Percentiles rank a stretch among this genome's conserved stretches.
These are phyloP conservation scores for Nebria ingens DNA, from an alignment of 1,140 invertebrate genomes.

Conservation along the genomic window DNA sequence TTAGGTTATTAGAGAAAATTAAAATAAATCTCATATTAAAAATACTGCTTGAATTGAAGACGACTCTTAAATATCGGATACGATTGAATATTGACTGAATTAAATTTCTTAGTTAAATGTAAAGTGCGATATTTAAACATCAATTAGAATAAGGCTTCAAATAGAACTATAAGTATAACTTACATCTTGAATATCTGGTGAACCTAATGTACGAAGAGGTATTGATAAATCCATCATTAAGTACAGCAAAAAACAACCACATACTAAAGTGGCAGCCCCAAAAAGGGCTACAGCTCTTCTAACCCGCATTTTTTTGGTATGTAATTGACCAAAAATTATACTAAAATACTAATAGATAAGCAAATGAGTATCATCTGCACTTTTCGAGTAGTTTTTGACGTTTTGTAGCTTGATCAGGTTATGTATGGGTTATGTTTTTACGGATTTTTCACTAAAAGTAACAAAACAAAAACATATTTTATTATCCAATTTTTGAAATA, in stretches of 20 bases:
- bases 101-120: too few species aligned
- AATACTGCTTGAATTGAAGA: too few species aligned
- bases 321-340: not conserved
- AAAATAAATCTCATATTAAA: too few species aligned
- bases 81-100: too few species aligned
- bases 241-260: conserved; percentile 35
- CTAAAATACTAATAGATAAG: not conserved
- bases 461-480: not conserved
- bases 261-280: conserved; percentile 32
- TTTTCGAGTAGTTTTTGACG: not conserved
- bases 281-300: conserved; percentile 33
- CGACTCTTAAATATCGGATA: too few species aligned
- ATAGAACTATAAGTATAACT: conserved; percentile 8
- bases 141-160: too few species aligned
- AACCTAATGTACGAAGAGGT: conserved; percentile 10
- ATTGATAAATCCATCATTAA: conserved; percentile 35
- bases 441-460: not conserved
- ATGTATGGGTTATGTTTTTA: not conserved
- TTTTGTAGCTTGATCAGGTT: too few species aligned
- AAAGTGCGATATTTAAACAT: too few species aligned
- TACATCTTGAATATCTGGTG: conserved; percentile 12
- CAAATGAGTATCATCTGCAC: not conserved
- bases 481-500: not conserved
- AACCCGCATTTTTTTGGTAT: conserved; percentile 30
- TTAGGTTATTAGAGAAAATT: too few species aligned